Conservation (phyloP, 2,113 vertebrate species). For the Delphinus delphis region DNA sequence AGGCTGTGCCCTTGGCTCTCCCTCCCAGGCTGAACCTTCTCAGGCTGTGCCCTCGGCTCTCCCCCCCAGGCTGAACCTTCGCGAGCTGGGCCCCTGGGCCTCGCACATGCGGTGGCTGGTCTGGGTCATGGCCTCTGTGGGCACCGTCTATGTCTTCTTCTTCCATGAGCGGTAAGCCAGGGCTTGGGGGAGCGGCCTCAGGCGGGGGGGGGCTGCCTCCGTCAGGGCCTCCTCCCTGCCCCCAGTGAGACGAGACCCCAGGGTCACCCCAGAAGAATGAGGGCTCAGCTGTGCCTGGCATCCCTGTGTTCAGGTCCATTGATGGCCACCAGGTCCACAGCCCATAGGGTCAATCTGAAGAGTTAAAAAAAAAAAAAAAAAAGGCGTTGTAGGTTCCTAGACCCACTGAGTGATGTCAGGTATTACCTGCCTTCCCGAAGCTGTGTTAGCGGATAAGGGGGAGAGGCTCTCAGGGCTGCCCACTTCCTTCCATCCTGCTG, state of each 20-base stretch:
- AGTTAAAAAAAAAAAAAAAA: neutral
- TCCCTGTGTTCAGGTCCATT: neutral
- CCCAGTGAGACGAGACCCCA: neutral
- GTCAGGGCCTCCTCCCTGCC: neutral
- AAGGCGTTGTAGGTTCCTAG: neutral
- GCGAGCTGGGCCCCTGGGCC: slow-evolving; percentile 94
- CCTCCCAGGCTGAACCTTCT: slow-evolving; percentile 88
- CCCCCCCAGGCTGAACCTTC: slow-evolving; percentile 88
- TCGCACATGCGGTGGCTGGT: slow-evolving; percentile 97
- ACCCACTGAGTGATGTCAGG: neutral
- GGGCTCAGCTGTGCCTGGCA: neutral
- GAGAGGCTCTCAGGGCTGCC: neutral
- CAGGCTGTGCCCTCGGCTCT: neutral
- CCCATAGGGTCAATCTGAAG: neutral
- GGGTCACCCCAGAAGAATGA: neutral
- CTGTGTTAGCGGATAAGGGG: neutral
- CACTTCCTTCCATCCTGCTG: neutral
- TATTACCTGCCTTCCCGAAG: no score
- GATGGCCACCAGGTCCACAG: neutral
- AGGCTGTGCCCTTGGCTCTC: neutral
- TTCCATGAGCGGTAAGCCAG: slow-evolving; percentile 93
- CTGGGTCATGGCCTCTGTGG: slow-evolving; percentile 95
- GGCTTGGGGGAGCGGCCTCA: neutral
- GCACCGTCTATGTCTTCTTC: slow-evolving; percentile 95
- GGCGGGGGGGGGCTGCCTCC: neutral